Base-by-base conservation (phyloP, 2,797 vertebrate genomes). In the Helarctos malayanus region DNA sequence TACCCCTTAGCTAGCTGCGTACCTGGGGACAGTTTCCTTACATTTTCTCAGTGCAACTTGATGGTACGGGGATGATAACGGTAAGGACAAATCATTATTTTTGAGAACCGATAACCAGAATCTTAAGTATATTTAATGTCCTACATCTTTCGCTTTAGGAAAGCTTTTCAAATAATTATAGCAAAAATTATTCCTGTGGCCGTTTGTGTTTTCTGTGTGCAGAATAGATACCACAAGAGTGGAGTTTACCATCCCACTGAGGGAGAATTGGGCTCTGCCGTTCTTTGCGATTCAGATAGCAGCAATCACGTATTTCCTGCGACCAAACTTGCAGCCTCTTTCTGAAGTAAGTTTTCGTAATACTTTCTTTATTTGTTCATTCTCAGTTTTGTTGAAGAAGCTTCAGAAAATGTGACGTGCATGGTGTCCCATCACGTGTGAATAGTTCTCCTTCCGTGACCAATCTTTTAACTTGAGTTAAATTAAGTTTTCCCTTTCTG, bases 231-330 rank as follows among this genome's bases (percentile, higher is more conserved):
- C 99, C 13, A 99, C 99, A 65, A 99, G 99, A 79, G 99, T 99
- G 73, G 99, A 99, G 98, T 99, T 99, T 98, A 99, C 99, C 97
- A 99, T 99, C 98, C 99, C 99, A 3, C 99, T 99, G 91, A 99
- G 99, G 98, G 99, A 99, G 98, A 99, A 99, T 98, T 99, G 99
- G 99, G 99, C 99, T 3, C 96, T 99, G 91, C 99, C 99, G 0
- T 99, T 99, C 98, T 99, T 99, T 78, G 99, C 99, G 0, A 98
- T 99, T 97, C 99, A 99, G 98, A 99, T 99, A 89, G 98, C 99
- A 25, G 99, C 99, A 16, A 99, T 99, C 98, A 99, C 99, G 0
- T 99, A 99, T 96, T 99, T 99, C 71, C 98, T 99, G 73, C 98
- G 99, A 96, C 98, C 97, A 94, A 99, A 99, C 96, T 98, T 99